Percentiles rank a stretch among this genome's conserved stretches.
phyloP scores from a whole-genome alignment of 2,888 invertebrate genomes.

The Hydrotaea cyrtoneurina region DNA sequence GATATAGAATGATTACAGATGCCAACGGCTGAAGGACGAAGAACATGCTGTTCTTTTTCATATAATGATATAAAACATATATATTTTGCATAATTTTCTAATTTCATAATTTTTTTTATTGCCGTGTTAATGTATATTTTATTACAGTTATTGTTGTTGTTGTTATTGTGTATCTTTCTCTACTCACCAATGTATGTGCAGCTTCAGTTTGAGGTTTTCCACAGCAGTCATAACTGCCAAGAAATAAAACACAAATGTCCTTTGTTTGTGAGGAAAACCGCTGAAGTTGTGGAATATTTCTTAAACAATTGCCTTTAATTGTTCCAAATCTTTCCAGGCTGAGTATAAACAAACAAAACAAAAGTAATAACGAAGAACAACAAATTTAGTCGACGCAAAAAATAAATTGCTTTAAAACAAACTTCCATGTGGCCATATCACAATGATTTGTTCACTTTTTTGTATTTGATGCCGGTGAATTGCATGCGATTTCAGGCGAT shows the following conservation, averaged over 20 bases:
- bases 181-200: not conserved
- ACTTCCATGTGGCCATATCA: not conserved
- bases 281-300: not conserved
- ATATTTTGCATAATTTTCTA: conserved; percentile 31
- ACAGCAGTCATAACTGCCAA: not conserved
- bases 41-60: not conserved
- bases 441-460: not conserved
- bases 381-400: not conserved
- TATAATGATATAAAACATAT: not conserved
- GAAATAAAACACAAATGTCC: not conserved
- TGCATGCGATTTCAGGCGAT: not conserved
- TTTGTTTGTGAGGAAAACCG: not conserved
- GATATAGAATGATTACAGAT: not conserved
- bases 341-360: not conserved
- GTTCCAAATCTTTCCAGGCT: not conserved
- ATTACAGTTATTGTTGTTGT: conserved; percentile 7
- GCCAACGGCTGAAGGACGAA: not conserved
- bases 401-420: not conserved
- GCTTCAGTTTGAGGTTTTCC: not conserved
- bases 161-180: not conserved
- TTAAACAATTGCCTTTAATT: not conserved
- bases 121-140: conserved; percentile 32
- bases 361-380: not conserved
- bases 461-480: not conserved
- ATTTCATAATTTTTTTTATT: conserved; percentile 29